phyloP scores from a whole-genome alignment of 2,797 vertebrate genomes.

The Enoplosus armatus region DNA sequence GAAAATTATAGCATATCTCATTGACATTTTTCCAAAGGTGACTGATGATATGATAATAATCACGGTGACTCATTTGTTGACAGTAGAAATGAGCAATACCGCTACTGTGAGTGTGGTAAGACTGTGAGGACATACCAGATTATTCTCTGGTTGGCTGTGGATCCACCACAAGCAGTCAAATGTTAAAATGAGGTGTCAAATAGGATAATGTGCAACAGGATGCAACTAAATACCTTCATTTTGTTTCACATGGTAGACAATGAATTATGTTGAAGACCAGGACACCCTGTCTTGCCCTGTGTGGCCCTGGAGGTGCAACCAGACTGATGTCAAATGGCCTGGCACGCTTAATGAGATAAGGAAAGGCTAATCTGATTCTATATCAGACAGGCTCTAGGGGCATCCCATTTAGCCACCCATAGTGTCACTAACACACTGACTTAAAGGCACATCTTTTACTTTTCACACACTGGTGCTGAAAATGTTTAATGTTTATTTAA shows the following conservation, averaged over 20 bases:
- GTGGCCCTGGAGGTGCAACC: conserved; percentile 56
- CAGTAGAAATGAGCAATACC: not conserved
- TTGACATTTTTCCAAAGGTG: conserved; percentile 9
- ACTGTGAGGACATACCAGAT: not conserved
- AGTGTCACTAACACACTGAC: conserved; percentile 57
- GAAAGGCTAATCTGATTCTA: conserved; percentile 78
- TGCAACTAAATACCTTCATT: conserved; percentile 27
- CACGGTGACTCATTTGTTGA: conserved; percentile 23
- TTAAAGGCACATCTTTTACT: conserved; percentile 55
- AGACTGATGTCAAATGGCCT: conserved; percentile 70
- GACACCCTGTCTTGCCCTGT: conserved; percentile 13
- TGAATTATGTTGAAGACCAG: conserved; percentile 35
- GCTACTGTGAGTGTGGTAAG: not conserved
- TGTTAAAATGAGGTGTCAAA: not conserved
- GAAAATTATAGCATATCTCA: conserved; percentile 5
- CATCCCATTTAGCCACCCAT: conserved; percentile 66
- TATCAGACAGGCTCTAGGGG: conserved; percentile 70
- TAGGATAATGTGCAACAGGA: not conserved
- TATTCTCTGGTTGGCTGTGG: conserved; percentile 6
- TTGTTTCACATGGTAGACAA: conserved; percentile 13
- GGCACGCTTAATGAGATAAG: conserved; percentile 76
- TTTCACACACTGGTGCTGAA: conserved; percentile 20
- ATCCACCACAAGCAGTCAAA: not conserved
- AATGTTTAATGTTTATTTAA: conserved; percentile 19
- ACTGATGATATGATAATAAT: conserved; percentile 13